These are phyloP conservation scores for Tipula lateralis DNA, from an alignment of 2,888 invertebrate species.

Conservation along the genomic window DNA sequence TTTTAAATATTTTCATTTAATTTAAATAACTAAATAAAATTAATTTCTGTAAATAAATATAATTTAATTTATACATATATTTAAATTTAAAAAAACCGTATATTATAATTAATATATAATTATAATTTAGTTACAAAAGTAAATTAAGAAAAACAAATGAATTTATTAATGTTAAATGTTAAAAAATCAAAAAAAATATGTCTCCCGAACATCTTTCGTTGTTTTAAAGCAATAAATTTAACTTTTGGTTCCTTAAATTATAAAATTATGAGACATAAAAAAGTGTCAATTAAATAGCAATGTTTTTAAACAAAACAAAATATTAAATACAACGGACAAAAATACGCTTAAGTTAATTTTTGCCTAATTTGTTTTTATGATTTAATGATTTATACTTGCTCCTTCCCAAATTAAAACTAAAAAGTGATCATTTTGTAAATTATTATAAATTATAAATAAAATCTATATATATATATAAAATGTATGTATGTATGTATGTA, in stretches of 20 bases:
- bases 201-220: neutral
- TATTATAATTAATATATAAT: slow-evolving; percentile 25
- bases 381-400: neutral
- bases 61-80: slow-evolving; percentile 15
- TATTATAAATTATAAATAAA: neutral
- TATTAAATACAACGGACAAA: neutral
- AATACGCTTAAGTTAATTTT: neutral
- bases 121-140: neutral
- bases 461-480: too few species aligned
- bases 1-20: neutral
- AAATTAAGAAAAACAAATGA: slow-evolving; percentile 14
- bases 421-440: neutral
- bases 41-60: neutral
- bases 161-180: slow-evolving; percentile 24
- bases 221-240: neutral
- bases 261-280: neutral
- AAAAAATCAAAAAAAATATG: neutral
- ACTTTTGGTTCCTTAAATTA: neutral
- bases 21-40: neutral
- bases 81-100: neutral
- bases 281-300: neutral
- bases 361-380: neutral
- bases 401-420: neutral
- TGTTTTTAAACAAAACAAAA: neutral
- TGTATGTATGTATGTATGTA: too few species aligned